phyloP scores from a whole-genome alignment of 1,140 invertebrate genomes.

The Parasteatoda tepidariorum region DNA sequence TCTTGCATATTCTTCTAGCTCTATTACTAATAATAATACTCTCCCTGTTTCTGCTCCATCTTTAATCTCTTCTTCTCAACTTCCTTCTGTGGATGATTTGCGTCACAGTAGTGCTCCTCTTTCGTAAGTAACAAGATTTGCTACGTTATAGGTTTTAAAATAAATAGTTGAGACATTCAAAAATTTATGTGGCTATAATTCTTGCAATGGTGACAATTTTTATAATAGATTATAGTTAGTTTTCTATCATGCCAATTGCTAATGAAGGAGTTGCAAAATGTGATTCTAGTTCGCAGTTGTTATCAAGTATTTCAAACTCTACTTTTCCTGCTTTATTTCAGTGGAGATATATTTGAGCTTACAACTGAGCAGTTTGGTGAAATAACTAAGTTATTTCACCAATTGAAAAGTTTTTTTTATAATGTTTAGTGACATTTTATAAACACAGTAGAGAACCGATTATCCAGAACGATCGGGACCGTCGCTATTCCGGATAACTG shows the following conservation, averaged over 20 bases:
- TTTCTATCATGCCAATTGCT: background rate
- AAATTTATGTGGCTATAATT: background rate
- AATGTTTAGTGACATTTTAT: too few relatives aligned
- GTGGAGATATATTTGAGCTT: too few relatives aligned
- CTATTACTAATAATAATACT: conserved; percentile 12
- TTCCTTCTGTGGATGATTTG: background rate
- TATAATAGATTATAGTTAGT: background rate
- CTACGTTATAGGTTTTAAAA: too few relatives aligned
- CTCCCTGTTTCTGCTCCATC: conserved; percentile 15
- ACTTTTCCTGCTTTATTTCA: too few relatives aligned
- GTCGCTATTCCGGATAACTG: too few relatives aligned
- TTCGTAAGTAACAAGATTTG: conserved; percentile 23
- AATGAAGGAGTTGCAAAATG: too few relatives aligned
- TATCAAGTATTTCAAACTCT: background rate
- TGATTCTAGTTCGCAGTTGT: background rate
- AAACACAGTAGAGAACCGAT: too few relatives aligned
- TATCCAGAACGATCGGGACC: too few relatives aligned
- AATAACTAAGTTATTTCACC: too few relatives aligned
- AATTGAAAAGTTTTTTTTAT: too few relatives aligned
- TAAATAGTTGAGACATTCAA: background rate
- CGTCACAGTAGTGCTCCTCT: conserved; percentile 30
- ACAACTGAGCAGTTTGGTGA: too few relatives aligned
- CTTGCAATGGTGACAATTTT: background rate
- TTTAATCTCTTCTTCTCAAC: background rate
- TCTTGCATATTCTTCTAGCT: background rate